These are phyloP conservation scores for Penaeus vannamei DNA, from an alignment of 1,140 invertebrate species.

Conservation along the genomic window DNA sequence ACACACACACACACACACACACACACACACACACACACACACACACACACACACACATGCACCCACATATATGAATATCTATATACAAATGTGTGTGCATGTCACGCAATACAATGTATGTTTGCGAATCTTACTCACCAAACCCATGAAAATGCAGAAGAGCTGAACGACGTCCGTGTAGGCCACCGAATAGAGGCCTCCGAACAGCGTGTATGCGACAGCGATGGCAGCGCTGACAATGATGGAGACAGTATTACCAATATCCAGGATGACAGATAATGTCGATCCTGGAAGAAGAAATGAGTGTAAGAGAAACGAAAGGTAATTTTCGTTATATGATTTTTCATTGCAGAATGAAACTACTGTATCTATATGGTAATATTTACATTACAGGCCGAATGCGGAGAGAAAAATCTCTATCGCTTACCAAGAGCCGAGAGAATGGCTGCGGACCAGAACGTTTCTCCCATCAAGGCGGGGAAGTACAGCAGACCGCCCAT, in stretches of 20 bases:
- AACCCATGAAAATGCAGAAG: conserved; percentile 97
- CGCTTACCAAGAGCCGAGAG: conserved; percentile 88
- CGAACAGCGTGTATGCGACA: conserved; percentile 97
- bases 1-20: too few species aligned
- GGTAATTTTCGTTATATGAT: not conserved
- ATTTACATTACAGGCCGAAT: too few species aligned
- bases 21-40: too few species aligned
- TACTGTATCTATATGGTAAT: too few species aligned
- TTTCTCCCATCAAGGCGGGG: conserved; percentile 96
- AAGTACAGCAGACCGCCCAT: conserved; percentile 98
- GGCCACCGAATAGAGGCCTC: conserved; percentile 97
- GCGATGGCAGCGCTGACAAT: conserved; percentile 96
- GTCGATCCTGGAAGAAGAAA: conserved; percentile 74
- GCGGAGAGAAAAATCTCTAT: too few species aligned
- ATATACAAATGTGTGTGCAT: too few species aligned
- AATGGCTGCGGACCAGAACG: conserved; percentile 98
- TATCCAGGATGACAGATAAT: conserved; percentile 95
- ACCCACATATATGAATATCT: too few species aligned
- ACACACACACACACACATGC: too few species aligned
- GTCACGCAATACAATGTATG: not conserved
- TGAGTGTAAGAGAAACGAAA: not conserved
- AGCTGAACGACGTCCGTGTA: conserved; percentile 99
- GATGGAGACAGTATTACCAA: conserved; percentile 92
- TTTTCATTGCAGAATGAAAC: not conserved
- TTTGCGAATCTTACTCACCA: conserved; percentile 77